Evolutionary conservation across 2,888 invertebrate genomes (phyloP), one percentile per base, ranked within the genome.

Genomic region (Pyrrhia umbra): DNA sequence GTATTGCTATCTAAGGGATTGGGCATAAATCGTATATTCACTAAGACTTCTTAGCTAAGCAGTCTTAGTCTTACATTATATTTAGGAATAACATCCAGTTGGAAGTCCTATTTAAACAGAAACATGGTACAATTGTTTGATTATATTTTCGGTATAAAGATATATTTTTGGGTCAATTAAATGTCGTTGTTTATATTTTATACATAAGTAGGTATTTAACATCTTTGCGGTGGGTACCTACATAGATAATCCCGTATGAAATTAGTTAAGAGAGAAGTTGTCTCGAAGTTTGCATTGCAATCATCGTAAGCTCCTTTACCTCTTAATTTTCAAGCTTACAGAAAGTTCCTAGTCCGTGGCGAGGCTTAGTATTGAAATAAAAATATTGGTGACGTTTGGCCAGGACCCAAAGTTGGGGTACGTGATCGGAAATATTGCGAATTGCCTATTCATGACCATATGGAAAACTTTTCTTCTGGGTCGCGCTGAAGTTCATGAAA

Each of bases 361-460:
- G 42, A 27, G 49, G 52, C 30, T 57, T 52, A 59, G 67, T 34
- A 76, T 72, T 67, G 79, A 72, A 88, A 83, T 78, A 82, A 85
- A 88, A 84, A 90, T 90, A 88, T 51, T 23, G 84, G 77, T 70
- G 74, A 82, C 75, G 81, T 82, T 90, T 92, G 90, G 90, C 88
- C 81, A 80, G 79, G 79, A 75, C 89, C 92, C 91, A 90, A 88
- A 85, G 86, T 86, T 82, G 52, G 70, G 65, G 40, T 75, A 90
- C 92, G 92, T 93, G 92, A 90, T 88, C 88, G 85, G 89, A 90
- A 91, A 90, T 88, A 85, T 84, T 87, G 75, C 75, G 82, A 87
- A 92, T 91, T 91, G 92, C 90, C 91, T 92, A 90, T 92, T 92
- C 93, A 91, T 89, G 87, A 82, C 81, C 84, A 85, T 85, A 88